These are phyloP conservation scores for Lithobates pipiens DNA, from an alignment of 2,797 vertebrate species.

Conservation along the genomic window DNA sequence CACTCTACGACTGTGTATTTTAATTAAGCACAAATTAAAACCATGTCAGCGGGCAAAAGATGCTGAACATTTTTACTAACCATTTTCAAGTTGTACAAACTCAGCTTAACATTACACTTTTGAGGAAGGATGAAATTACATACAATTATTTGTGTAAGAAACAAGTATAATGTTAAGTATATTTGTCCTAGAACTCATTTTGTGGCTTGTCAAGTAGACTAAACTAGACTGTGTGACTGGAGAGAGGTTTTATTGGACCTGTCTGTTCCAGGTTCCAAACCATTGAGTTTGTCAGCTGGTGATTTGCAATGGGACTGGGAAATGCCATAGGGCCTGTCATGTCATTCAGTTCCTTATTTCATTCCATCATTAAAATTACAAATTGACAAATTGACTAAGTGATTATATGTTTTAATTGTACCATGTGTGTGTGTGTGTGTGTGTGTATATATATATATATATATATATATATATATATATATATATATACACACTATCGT, in stretches of 20 bases:
- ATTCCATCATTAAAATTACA: constrained; percentile 41
- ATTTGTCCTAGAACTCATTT: constrained; percentile 60
- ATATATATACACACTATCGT: too few relatives aligned
- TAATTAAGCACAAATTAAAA: constrained; percentile 60
- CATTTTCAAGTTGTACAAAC: constrained; percentile 51
- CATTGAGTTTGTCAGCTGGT: constrained; percentile 61
- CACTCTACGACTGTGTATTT: constrained; percentile 30
- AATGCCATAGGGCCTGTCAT: constrained; percentile 16
- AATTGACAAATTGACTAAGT: constrained; percentile 36
- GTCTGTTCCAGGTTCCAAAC: constrained; percentile 54
- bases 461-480: too few relatives aligned
- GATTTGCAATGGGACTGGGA: constrained; percentile 59
- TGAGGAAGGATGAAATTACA: constrained; percentile 50
- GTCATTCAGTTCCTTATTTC: constrained; percentile 52
- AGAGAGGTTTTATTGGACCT: constrained; percentile 25
- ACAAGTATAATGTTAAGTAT: constrained; percentile 30
- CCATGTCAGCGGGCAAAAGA: constrained; percentile 16
- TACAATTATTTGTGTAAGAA: neutral
- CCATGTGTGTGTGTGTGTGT: too few relatives aligned
- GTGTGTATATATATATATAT: too few relatives aligned
- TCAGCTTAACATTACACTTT: neutral
- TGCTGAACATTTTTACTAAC: constrained; percentile 42
- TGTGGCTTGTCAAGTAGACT: constrained; percentile 47
- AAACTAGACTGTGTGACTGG: constrained; percentile 27
- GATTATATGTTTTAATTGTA: neutral